Conservation (phyloP, 1,140 invertebrate genomes). For the Lamellibrachia luymesi region DNA sequence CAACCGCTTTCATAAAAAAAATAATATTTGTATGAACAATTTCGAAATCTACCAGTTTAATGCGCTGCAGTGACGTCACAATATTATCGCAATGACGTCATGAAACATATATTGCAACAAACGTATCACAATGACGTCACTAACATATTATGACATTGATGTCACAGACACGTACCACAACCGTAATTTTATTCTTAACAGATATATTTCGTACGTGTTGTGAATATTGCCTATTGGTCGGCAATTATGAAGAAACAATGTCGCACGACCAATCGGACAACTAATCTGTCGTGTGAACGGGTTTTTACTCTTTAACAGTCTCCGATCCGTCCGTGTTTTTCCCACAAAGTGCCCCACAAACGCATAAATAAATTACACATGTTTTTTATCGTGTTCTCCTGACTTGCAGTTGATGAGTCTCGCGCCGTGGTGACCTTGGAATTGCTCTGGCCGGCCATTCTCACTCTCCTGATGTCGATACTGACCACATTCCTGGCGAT, state of each 20-base stretch:
- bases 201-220: neutral
- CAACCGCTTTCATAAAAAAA: too few relatives aligned
- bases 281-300: neutral
- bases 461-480: neutral
- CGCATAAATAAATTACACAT: neutral
- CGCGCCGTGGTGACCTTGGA: neutral
- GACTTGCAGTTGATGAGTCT: neutral
- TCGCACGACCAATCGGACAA: neutral
- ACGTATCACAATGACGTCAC: too few relatives aligned
- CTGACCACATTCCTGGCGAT: neutral
- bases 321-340: neutral
- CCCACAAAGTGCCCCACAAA: neutral
- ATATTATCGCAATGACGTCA: too few relatives aligned
- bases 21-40: too few relatives aligned
- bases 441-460: neutral
- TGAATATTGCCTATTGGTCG: neutral
- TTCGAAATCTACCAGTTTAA: too few relatives aligned
- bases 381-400: neutral
- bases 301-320: neutral
- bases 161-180: neutral
- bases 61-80: too few relatives aligned
- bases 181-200: neutral
- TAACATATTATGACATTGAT: too few relatives aligned
- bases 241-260: neutral
- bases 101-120: too few relatives aligned